phyloP scores from a whole-genome alignment of 2,888 invertebrate species.

The Congeria kusceri region DNA sequence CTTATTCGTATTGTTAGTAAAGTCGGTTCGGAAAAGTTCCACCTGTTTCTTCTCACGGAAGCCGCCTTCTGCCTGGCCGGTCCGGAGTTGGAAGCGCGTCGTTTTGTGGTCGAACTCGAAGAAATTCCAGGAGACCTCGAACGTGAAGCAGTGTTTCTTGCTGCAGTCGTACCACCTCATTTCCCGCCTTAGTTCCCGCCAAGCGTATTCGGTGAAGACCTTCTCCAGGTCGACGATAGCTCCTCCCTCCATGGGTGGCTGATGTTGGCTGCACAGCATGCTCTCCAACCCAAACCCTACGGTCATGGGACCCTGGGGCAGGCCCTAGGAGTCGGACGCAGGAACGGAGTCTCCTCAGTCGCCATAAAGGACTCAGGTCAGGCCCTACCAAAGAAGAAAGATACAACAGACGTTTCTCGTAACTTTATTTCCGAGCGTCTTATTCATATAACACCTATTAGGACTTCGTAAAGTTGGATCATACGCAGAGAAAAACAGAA shows the following conservation, averaged over 20 bases:
- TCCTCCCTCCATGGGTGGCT: constrained; percentile 65
- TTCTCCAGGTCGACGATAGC: constrained; percentile 73
- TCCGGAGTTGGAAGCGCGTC: constrained; percentile 63
- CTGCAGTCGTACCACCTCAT: constrained; percentile 71
- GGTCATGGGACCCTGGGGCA: constrained; percentile 37
- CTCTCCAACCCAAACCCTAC: constrained; percentile 37
- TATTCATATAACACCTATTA: too few relatives aligned
- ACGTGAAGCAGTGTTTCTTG: constrained; percentile 65
- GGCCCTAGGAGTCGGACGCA: too few relatives aligned
- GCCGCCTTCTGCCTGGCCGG: constrained; percentile 63
- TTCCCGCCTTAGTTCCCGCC: constrained; percentile 74
- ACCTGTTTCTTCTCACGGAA: constrained; percentile 71
- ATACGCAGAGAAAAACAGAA: too few relatives aligned
- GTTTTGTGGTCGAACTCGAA: constrained; percentile 75
- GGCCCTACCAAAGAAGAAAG: too few relatives aligned
- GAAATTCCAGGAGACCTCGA: constrained; percentile 77
- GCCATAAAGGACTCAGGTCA: too few relatives aligned
- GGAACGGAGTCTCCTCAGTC: too few relatives aligned
- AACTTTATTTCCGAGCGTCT: too few relatives aligned
- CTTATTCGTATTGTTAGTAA: constrained; percentile 73
- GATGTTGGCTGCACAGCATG: constrained; percentile 69
- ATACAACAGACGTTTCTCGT: too few relatives aligned
- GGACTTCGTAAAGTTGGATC: too few relatives aligned
- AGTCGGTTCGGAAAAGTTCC: constrained; percentile 73
- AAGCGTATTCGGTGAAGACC: constrained; percentile 73